Evolutionary conservation across 2,797 vertebrate species (phyloP).

Genomic region (Halcyon chelicuti): DNA sequence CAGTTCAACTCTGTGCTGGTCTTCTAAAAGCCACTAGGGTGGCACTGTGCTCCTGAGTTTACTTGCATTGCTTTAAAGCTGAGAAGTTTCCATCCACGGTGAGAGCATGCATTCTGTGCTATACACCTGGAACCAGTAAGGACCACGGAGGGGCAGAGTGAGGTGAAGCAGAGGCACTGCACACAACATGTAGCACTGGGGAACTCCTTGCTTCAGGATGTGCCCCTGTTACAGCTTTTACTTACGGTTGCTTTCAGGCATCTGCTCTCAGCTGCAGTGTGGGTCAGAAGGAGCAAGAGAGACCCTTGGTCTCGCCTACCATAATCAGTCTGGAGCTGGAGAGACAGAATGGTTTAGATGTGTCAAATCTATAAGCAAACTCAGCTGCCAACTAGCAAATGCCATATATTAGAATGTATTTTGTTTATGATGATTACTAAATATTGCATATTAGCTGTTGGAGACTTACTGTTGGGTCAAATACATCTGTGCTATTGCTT

Average conservation of each 20-base stretch:
- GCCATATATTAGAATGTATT: neutral
- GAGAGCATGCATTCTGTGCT: neutral
- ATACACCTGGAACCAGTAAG: neutral
- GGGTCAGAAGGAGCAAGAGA: neutral
- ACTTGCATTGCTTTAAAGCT: neutral
- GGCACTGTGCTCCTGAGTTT: neutral
- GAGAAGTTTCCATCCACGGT: neutral
- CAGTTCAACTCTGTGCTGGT: neutral
- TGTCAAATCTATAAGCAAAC: neutral
- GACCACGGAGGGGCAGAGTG: neutral
- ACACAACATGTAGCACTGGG: neutral
- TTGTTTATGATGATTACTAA: neutral
- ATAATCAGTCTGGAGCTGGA: neutral
- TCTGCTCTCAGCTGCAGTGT: neutral
- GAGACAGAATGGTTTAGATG: neutral
- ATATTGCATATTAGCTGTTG: neutral
- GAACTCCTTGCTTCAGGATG: neutral
- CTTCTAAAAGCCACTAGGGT: neutral
- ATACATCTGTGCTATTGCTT: neutral
- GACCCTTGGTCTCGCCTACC: neutral
- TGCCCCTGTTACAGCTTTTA: neutral
- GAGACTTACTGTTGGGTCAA: neutral
- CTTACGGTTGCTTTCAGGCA: rapidly evolving
- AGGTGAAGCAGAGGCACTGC: neutral
- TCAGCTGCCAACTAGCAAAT: neutral